Evolutionary conservation across 2,888 invertebrate genomes (phyloP), one percentile per base, ranked within the genome.

Genomic region (Idaea biselata): DNA sequence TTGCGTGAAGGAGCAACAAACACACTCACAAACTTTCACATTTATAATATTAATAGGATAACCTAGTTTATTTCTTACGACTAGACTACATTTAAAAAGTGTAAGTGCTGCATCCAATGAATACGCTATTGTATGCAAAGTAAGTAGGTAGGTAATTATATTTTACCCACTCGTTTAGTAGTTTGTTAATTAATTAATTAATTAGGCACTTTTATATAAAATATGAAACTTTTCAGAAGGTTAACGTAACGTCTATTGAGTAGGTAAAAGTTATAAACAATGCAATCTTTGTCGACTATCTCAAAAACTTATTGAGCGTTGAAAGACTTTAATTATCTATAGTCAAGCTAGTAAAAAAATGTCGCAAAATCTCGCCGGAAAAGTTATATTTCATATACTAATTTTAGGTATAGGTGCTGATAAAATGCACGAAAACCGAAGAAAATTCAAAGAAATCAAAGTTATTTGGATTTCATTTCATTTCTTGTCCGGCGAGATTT

Each of bases 261-360:
- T 44, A 44, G 44, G 44, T 44, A 44, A 64, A 62, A 62, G 18
- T 62, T 58, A 60, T 67, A 70, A 69, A 77, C 76, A 79, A 79
- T 76, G 77, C 72, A 77, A 78, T 78, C 76, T 71, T 61, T 65
- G 65, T 72, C 72, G 67, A 71, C 69, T 73, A 77, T 78, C 75
- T 69, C 65, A 72, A 70, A 69, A 6, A 25, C 32, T 32, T 44
- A 57, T 59, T 7, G 17, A 56, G 11, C 18, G 56, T 17, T 18
- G 18, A 56, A 56, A 8, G n/a, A 55, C 6, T 55, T 16, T 14
- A 16, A 16, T 53, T 53, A 7, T 53, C 53, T 53, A 53, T 0
- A 25, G 25, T 25, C 25, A 25, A 25, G 25, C 5, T 3, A 5
- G 25, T 25, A n/a, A n/a, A n/a, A n/a, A n/a, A n/a, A 25, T 25